phyloP scores from a whole-genome alignment of 2,113 vertebrate species.

The Lipophrys pholis region DNA sequence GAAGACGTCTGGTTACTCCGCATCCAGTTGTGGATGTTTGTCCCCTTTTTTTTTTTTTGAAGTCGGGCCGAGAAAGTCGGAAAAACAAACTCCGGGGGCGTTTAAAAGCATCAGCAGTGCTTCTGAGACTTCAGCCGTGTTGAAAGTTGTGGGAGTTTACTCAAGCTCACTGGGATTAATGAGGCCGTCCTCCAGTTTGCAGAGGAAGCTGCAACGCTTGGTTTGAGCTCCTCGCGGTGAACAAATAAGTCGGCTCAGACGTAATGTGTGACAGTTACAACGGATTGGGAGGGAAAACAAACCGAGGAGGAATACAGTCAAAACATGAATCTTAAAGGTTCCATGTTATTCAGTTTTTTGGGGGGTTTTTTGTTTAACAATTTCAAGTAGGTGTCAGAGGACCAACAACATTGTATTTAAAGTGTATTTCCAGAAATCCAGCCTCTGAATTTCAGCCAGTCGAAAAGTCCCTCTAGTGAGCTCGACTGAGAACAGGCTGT shows the following conservation, averaged over 20 bases:
- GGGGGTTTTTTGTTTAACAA: too few species aligned
- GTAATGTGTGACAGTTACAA: background rate
- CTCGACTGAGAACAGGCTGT: too few species aligned
- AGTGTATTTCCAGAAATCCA: too few species aligned
- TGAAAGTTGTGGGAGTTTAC: background rate
- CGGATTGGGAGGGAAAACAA: background rate
- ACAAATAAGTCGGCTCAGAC: constrained; percentile 10
- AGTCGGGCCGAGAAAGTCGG: constrained; percentile 22
- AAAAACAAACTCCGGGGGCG: background rate
- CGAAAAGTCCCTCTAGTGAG: too few species aligned
- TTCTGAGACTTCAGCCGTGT: background rate
- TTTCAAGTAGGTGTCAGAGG: too few species aligned
- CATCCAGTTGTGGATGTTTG: background rate
- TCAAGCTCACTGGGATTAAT: constrained; percentile 9
- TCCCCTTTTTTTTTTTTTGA: background rate
- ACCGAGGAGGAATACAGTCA: background rate
- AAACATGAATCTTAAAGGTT: background rate
- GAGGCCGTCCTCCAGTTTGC: background rate
- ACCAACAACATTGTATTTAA: too few species aligned
- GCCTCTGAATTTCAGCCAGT: too few species aligned
- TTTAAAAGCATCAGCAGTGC: too few species aligned
- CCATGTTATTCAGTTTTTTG: too few species aligned
- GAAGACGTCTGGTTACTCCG: constrained; percentile 7
- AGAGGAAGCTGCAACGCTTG: constrained; percentile 7
- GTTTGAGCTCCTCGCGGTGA: constrained; percentile 19